Conservation (phyloP, 2,113 vertebrate genomes). For the Rhynchomys soricoides region DNA sequence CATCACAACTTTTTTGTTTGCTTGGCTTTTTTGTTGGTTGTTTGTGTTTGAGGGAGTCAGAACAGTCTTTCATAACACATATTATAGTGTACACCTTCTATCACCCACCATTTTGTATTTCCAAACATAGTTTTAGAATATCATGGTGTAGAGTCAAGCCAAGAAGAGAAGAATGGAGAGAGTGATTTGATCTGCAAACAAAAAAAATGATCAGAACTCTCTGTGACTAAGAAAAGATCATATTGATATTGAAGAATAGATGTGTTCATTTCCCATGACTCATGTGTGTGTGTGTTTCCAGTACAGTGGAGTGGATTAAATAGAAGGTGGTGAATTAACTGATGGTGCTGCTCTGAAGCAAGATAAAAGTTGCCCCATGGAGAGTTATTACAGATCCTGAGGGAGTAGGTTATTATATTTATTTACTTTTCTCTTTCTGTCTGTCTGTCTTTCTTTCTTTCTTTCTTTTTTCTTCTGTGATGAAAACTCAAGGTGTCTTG, state of each 20-base stretch:
- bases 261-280: not conserved
- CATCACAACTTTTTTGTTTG: not conserved
- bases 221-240: not conserved
- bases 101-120: not conserved
- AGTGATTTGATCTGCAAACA: not conserved
- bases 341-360: not conserved
- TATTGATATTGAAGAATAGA: not conserved
- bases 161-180: not conserved
- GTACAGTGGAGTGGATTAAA: not conserved
- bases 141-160: not conserved
- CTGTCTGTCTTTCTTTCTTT: no score
- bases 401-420: not conserved
- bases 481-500: not conserved
- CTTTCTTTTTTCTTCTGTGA: not conserved
- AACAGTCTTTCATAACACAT: not conserved
- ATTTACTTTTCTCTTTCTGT: not conserved
- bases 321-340: not conserved
- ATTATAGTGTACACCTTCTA: not conserved
- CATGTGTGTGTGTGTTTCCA: not conserved
- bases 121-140: not conserved
- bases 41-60: no score
- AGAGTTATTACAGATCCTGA: not conserved
- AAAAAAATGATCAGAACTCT: not conserved
- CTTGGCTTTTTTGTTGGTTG: no score
- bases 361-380: not conserved